phyloP scores from a whole-genome alignment of 2,888 invertebrate species.

The Chrysodeixis includens region DNA sequence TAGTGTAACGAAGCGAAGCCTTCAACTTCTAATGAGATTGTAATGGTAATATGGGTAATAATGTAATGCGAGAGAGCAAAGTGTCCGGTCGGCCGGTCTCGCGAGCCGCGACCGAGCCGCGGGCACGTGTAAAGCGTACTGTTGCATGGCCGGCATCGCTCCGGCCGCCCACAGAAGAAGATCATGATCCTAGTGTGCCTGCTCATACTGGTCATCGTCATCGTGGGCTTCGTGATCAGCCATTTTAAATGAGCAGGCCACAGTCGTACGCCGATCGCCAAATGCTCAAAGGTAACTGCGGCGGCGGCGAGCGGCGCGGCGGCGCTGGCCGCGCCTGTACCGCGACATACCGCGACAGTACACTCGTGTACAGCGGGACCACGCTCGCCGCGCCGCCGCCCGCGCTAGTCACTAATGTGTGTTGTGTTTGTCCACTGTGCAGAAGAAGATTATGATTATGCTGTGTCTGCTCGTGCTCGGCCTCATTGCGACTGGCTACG shows the following conservation, averaged over 20 bases:
- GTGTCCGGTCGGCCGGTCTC: conserved; percentile 61
- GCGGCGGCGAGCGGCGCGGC: conserved; percentile 68
- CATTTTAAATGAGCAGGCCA: conserved; percentile 87
- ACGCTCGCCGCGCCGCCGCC: conserved; percentile 70
- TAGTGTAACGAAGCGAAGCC: conserved; percentile 40
- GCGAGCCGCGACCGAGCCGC: conserved; percentile 52
- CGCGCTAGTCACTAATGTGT: conserved; percentile 80
- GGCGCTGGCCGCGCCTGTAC: conserved; percentile 22
- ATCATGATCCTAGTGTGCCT: conserved; percentile 97
- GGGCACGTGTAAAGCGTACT: conserved; percentile 82
- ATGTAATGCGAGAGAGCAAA: conserved; percentile 61
- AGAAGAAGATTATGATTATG: conserved; percentile 98
- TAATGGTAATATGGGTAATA: conserved; percentile 52
- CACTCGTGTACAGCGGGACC: conserved; percentile 24
- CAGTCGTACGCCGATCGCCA: conserved; percentile 66
- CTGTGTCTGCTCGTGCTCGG: conserved; percentile 95
- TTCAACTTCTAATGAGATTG: conserved; percentile 35
- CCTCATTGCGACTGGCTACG: conserved; percentile 90
- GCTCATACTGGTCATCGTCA: conserved; percentile 94
- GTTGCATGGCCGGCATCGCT: conserved; percentile 80
- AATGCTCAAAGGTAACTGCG: conserved; percentile 83
- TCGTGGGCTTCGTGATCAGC: conserved; percentile 92
- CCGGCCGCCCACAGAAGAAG: conserved; percentile 93
- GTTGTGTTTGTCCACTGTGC: conserved; percentile 89
- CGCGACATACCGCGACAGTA: too few relatives aligned